Base-by-base conservation (phyloP, 1,140 invertebrate species). In the Ceratosolen fusciceps region DNA sequence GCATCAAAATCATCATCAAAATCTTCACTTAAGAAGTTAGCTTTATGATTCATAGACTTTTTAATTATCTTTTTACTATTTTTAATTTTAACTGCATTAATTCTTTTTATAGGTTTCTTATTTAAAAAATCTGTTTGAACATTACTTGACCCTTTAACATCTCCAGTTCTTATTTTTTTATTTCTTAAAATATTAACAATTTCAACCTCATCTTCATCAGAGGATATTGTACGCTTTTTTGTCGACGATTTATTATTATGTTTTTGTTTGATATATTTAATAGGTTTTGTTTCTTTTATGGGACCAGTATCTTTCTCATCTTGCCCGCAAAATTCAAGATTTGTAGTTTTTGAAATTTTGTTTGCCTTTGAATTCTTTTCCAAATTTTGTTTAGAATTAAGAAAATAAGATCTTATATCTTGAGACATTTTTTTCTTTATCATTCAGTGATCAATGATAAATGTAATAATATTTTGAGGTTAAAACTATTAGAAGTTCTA, bases 1-100 rank as follows among this genome's bases (percentile, higher is more conserved):
- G 92, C 91, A 84, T 93, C 91, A 88, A 95, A 95, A 81, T 94
- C 92, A 71, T 93, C 91, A 91, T 95, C n/a, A n/a, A n/a, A n/a
- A n/a, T n/a, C 93, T 77, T 92, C 90, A 84, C 94, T 92, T 73
- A 93, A 60, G 71, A 87, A 83, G 80, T 90, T 86, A 56, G 88
- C 87, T 82, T 91, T 87, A 34, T 31, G 80, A 60, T 86, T 82
- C 37, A 81, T 10, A 83, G 72, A 70, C 79, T 77, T 70, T 52
- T 71, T 82, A 79, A 60, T 8, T 65, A 70, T 26, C 71, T 60
- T 58, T 56, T 81, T 76, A 24, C 5, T 81, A 34, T 26, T 84
- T 80, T 24, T 80, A 67, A 86, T 31, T 83, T 86, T 87, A 79
- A 83, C 37, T 10, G 82, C 84, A 60, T 84, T 82, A 56, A 86